These are phyloP conservation scores for Nomada flava DNA, from an alignment of 2,888 invertebrate genomes.

Conservation along the genomic window DNA sequence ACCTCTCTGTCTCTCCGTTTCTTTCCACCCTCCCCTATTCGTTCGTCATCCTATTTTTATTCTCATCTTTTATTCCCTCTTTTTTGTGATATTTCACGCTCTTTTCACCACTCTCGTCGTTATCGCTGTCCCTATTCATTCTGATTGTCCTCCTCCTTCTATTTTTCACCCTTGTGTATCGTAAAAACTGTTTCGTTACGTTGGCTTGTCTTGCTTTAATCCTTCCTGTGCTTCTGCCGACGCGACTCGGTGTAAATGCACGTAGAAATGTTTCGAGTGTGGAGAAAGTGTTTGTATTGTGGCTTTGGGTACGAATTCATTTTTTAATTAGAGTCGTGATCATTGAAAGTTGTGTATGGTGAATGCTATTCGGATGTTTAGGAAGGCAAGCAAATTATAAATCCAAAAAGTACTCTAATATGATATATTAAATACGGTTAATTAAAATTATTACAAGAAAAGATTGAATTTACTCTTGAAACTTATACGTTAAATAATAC, in stretches of 20 bases:
- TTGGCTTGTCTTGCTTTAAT: neutral
- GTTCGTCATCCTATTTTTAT: constrained; percentile 39
- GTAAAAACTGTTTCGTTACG: neutral
- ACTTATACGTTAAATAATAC: too few relatives aligned
- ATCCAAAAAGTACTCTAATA: too few relatives aligned
- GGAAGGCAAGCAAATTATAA: too few relatives aligned
- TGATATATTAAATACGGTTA: too few relatives aligned
- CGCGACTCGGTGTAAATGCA: too few relatives aligned
- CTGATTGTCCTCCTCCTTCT: neutral
- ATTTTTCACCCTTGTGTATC: too few relatives aligned
- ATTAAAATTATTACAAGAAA: too few relatives aligned
- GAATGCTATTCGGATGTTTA: too few relatives aligned
- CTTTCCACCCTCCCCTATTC: constrained; percentile 4
- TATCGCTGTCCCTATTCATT: neutral
- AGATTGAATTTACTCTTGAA: too few relatives aligned
- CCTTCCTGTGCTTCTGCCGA: neutral
- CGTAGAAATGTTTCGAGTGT: neutral
- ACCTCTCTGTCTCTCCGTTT: constrained; percentile 11
- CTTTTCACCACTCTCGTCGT: constrained; percentile 11
- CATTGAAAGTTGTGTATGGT: neutral
- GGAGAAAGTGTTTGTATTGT: neutral
- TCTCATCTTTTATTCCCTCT: constrained; percentile 40
- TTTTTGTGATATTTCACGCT: constrained; percentile 23
- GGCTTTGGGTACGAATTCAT: too few relatives aligned
- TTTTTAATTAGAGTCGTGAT: neutral